Percentiles rank a stretch among this genome's conserved stretches.
phyloP scores from a whole-genome alignment of 2,113 vertebrate genomes.

The Leucosticte australis region DNA sequence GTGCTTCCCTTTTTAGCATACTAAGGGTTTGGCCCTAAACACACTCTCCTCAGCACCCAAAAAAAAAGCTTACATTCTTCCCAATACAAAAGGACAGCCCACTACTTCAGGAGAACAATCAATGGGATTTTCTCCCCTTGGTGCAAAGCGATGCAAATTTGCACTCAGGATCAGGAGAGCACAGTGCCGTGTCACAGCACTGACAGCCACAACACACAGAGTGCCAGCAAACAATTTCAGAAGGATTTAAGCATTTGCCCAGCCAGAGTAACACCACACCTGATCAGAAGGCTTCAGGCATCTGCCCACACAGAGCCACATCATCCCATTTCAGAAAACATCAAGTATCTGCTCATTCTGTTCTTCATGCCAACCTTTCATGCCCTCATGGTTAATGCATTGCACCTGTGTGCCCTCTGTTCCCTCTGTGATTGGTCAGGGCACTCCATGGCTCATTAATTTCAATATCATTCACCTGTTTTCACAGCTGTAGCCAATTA shows the following conservation, averaged over 20 bases:
- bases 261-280: background rate
- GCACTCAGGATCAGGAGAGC: background rate
- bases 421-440: background rate
- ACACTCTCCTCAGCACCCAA: background rate
- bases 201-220: background rate
- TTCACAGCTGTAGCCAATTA: background rate
- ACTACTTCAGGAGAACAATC: background rate
- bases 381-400: background rate
- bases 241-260: background rate
- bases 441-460: background rate
- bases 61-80: background rate
- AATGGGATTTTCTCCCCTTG: background rate
- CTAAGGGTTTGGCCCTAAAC: background rate
- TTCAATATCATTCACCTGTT: background rate
- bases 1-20: background rate
- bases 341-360: accelerated
- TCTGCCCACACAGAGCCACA: accelerated
- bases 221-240: accelerated
- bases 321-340: accelerated
- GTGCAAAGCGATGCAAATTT: background rate
- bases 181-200: background rate
- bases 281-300: accelerated
- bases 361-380: background rate
- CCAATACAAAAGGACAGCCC: background rate
- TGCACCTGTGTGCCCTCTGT: background rate